A percentile compares a stretch with the other conserved stretches of the same genome.
Conservation (phyloP, 2,888 invertebrate species). For the Villa cingulata region DNA sequence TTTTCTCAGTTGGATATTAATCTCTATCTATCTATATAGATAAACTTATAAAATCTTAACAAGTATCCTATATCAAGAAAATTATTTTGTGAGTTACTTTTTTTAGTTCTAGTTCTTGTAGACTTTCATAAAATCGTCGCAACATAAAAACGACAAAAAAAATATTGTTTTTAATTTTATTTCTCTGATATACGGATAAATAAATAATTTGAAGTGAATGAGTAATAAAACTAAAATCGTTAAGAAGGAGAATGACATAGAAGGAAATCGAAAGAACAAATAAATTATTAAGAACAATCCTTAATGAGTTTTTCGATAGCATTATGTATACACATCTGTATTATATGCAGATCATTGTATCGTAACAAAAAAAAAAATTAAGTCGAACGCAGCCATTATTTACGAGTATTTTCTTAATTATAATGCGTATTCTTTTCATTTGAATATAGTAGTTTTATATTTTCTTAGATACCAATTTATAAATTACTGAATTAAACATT, state of each 20-base stretch:
- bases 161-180: no score
- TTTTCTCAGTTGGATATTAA: not conserved
- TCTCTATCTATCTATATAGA: not conserved
- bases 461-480: no score
- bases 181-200: no score
- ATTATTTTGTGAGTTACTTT: not conserved
- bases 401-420: conserved; percentile 12
- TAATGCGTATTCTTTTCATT: no score
- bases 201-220: not conserved
- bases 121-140: not conserved
- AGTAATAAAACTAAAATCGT: not conserved
- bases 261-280: no score
- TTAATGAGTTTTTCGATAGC: conserved; percentile 9
- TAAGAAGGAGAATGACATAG: no score
- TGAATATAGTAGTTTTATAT: no score
- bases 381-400: conserved; percentile 5
- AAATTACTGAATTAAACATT: no score
- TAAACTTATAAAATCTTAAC: conserved; percentile 2
- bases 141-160: not conserved
- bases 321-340: not conserved
- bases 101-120: not conserved
- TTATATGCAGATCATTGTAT: not conserved
- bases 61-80: conserved; percentile 7
- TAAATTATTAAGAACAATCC: conserved; percentile 4
- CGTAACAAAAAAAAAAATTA: not conserved